A percentile compares a stretch with the other conserved stretches of the same genome.
Evolutionary conservation across 1,140 invertebrate species (phyloP).

Genomic region (Colletes latitarsis): DNA sequence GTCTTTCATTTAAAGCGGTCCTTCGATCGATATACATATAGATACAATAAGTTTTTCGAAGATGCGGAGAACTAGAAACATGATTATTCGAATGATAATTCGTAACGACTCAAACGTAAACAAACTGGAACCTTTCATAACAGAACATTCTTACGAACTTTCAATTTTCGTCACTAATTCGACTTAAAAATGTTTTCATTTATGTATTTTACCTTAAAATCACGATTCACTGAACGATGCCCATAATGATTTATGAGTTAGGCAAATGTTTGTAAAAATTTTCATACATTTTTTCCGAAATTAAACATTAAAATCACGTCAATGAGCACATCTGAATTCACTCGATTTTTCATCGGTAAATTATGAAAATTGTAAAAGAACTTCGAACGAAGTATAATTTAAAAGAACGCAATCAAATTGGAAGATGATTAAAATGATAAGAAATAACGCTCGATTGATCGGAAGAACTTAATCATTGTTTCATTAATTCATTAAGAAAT

Average conservation of each 20-base stretch:
- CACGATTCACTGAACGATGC: no score
- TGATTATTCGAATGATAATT: constrained; percentile 44
- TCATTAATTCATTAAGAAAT: constrained; percentile 13
- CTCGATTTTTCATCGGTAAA: background rate
- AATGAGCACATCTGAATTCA: background rate
- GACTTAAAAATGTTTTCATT: no score
- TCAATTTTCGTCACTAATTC: background rate
- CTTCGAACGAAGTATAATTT: constrained; percentile 29
- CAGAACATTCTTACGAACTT: background rate
- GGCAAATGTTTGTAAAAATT: background rate
- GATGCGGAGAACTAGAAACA: constrained; percentile 25
- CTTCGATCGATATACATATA: constrained; percentile 60
- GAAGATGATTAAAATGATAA: constrained; percentile 64
- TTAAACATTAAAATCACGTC: background rate
- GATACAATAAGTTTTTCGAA: constrained; percentile 48
- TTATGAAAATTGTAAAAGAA: background rate
- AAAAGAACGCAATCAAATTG: constrained; percentile 75
- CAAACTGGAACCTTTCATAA: background rate
- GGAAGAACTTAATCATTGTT: background rate
- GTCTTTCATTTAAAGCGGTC: constrained; percentile 58
- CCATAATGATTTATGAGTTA: background rate
- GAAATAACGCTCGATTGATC: constrained; percentile 19
- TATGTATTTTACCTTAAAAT: no score
- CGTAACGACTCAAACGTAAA: background rate
- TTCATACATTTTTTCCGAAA: background rate